A percentile compares a stretch with the other conserved stretches of the same genome.
phyloP scores from a whole-genome alignment of 2,113 vertebrate species.

The Sardina pilchardus region DNA sequence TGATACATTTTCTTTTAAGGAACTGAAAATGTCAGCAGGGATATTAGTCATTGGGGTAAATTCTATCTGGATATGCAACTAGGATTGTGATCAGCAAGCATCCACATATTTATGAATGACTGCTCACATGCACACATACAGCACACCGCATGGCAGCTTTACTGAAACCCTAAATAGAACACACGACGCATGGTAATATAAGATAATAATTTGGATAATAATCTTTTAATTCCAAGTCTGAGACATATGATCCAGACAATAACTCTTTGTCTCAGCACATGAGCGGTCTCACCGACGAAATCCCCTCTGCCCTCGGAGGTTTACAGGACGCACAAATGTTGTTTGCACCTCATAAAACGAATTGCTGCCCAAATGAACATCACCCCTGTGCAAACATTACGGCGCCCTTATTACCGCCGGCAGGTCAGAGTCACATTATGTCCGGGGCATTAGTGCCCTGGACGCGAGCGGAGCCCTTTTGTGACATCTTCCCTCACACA shows the following conservation, averaged over 20 bases:
- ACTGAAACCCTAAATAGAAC: neutral
- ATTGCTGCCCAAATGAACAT: constrained; percentile 60
- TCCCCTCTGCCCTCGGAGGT: constrained; percentile 22
- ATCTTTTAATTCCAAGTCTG: neutral
- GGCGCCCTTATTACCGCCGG: constrained; percentile 59
- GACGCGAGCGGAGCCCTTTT: constrained; percentile 40
- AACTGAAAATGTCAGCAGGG: neutral
- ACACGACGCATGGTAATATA: neutral
- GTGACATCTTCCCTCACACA: constrained; percentile 56
- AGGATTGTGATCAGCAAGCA: neutral
- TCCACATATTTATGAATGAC: neutral
- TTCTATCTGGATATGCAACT: neutral
- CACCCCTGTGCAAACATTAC: constrained; percentile 60
- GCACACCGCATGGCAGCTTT: neutral
- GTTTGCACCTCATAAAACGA: constrained; percentile 64
- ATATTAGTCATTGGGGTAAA: neutral
- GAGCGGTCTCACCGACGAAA: neutral
- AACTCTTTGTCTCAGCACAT: neutral
- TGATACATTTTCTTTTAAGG: neutral
- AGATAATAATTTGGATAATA: neutral
- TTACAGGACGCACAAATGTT: constrained; percentile 50
- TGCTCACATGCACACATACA: neutral
- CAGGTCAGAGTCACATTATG: constrained; percentile 61
- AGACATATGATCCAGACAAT: neutral
- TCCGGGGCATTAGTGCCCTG: constrained; percentile 50